These are phyloP conservation scores for Melitaea cinxia DNA, from an alignment of 1,140 invertebrate genomes.

Conservation along the genomic window DNA sequence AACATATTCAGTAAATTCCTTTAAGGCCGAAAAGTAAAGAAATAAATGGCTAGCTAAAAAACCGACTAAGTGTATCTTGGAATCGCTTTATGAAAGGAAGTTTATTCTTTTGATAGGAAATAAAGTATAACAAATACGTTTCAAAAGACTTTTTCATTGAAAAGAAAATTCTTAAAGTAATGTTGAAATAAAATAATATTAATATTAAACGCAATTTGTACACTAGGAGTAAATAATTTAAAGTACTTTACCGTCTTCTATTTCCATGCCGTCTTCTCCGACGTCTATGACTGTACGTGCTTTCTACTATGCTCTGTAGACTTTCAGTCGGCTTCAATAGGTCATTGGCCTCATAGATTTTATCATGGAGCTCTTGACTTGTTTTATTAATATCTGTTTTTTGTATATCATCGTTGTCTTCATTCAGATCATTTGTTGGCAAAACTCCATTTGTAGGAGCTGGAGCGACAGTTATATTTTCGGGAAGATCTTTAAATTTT, in stretches of 20 bases:
- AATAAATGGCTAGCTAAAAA: no score
- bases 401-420: conserved; percentile 50
- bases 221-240: background rate
- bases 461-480: conserved; percentile 70
- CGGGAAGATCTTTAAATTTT: conserved; percentile 70
- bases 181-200: no score
- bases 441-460: conserved; percentile 75
- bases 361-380: conserved; percentile 47
- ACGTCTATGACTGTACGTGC: conserved; percentile 49
- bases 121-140: no score
- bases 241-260: conserved; percentile 59
- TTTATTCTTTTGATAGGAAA: no score
- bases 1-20: no score
- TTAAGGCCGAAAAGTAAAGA: no score
- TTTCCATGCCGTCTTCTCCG: conserved; percentile 75
- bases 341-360: conserved; percentile 55
- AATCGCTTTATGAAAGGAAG: no score
- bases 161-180: no score
- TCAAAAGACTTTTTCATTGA: no score
- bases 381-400: conserved; percentile 59
- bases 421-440: conserved; percentile 57
- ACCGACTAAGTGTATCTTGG: no score
- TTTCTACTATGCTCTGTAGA: conserved; percentile 60
- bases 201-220: no score
- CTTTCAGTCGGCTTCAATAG: conserved; percentile 69